A percentile compares a stretch with the other conserved stretches of the same genome.
These are phyloP conservation scores for Aphrophora alni DNA, from an alignment of 2,888 invertebrate species.

Conservation along the genomic window DNA sequence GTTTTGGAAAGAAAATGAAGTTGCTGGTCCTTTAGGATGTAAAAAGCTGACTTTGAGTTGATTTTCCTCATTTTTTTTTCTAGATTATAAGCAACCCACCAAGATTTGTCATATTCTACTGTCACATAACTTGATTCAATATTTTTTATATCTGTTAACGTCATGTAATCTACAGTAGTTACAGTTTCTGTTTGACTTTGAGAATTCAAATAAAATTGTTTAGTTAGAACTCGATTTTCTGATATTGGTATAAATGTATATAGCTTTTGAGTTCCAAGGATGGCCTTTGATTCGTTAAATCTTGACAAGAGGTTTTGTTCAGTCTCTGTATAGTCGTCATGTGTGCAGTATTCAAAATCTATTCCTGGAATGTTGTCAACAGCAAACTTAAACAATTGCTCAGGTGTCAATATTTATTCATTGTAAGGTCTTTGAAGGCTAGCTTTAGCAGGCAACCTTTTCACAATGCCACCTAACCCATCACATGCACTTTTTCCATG, in stretches of 20 bases:
- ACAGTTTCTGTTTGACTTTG: no score
- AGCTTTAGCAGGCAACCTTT: background rate
- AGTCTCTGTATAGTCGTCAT: background rate
- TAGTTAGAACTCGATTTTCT: background rate
- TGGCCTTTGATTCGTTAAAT: background rate
- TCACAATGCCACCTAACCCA: background rate
- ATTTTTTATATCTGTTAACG: background rate
- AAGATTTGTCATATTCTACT: background rate
- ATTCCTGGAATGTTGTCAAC: background rate
- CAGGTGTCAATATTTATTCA: background rate
- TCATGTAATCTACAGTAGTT: no score
- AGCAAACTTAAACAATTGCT: background rate
- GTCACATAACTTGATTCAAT: slow-evolving; percentile 3
- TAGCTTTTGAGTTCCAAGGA: slow-evolving; percentile 13
- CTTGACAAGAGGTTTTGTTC: background rate
- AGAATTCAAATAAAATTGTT: slow-evolving; percentile 2
- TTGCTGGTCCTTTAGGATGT: slow-evolving; percentile 7
- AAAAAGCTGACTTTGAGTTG: slow-evolving; percentile 17
- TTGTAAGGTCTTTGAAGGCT: background rate
- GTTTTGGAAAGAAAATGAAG: slow-evolving; percentile 11
- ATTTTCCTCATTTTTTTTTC: no score
- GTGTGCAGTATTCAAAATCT: background rate
- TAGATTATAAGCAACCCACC: background rate
- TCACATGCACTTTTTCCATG: background rate
- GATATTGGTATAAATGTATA: slow-evolving; percentile 5